Evolutionary conservation across 2,113 vertebrate genomes (phyloP).

Genomic region (Nothoprocta perdicaria): DNA sequence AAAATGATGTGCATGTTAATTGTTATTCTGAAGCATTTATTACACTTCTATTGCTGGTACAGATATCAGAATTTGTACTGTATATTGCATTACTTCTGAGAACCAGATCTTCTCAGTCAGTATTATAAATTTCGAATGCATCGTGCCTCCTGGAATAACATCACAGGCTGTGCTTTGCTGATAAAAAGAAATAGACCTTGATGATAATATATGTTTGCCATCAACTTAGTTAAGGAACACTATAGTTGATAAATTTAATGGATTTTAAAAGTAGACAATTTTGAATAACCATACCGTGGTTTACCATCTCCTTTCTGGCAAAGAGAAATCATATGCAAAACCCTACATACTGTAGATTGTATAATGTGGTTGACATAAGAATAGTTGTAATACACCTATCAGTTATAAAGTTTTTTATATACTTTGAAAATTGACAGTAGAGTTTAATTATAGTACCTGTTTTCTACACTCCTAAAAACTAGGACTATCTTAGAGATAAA

Average conservation of each 20-base stretch:
- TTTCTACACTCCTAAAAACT: neutral
- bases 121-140: neutral
- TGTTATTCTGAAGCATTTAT: constrained; percentile 10
- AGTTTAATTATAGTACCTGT: neutral
- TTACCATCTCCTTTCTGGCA: neutral
- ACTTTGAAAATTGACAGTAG: neutral
- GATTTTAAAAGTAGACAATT: neutral
- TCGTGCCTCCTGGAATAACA: neutral
- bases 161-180: neutral
- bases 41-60: neutral
- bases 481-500: neutral
- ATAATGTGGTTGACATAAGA: neutral
- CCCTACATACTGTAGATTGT: neutral
- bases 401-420: neutral
- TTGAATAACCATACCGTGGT: neutral
- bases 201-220: neutral
- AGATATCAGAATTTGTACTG: constrained; percentile 8
- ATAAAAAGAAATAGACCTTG: neutral
- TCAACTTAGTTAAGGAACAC: neutral
- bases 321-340: neutral
- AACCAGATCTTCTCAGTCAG: neutral
- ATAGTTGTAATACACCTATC: neutral
- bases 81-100: neutral
- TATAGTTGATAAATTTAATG: neutral
- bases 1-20: neutral